phyloP scores from a whole-genome alignment of 2,888 invertebrate genomes.

The Steinernema carpocapsae region DNA sequence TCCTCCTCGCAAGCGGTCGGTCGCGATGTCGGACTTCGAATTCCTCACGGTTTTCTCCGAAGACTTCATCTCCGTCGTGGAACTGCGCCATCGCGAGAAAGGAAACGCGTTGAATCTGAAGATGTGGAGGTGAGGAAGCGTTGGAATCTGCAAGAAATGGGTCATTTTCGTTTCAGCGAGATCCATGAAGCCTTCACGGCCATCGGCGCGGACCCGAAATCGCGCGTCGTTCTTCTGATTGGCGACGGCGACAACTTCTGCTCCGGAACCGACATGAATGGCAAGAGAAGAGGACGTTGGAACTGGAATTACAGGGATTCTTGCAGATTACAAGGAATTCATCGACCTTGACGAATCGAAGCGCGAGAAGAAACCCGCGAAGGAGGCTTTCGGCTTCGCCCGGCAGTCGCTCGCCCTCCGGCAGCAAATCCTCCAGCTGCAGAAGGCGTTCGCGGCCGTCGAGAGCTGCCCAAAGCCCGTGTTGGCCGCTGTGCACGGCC shows the following conservation, averaged over 20 bases:
- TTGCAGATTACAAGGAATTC: background rate
- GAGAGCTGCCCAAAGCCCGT: constrained; percentile 85
- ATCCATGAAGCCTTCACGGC: constrained; percentile 81
- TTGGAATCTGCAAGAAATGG: constrained; percentile 36
- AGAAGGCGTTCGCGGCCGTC: constrained; percentile 53
- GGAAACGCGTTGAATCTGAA: constrained; percentile 81
- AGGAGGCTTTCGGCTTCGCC: too few species aligned
- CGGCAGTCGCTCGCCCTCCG: constrained; percentile 43
- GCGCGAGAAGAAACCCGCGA: constrained; percentile 40
- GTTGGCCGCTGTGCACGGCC: constrained; percentile 83
- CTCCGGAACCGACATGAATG: constrained; percentile 80
- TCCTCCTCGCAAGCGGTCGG: background rate
- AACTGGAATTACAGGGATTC: background rate
- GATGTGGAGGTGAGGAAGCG: constrained; percentile 76
- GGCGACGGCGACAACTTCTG: constrained; percentile 86
- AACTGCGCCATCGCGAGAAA: constrained; percentile 85
- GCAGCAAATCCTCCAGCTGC: constrained; percentile 48
- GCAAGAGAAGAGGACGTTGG: constrained; percentile 39
- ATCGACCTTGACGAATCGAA: background rate
- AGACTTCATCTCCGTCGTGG: constrained; percentile 73
- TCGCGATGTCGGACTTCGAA: background rate
- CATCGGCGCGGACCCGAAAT: constrained; percentile 80
- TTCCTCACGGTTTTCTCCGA: background rate
- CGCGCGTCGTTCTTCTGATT: constrained; percentile 85
- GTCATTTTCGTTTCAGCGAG: constrained; percentile 73